Conservation (phyloP, 2,888 invertebrate genomes). For the Slavum lentiscoides region DNA sequence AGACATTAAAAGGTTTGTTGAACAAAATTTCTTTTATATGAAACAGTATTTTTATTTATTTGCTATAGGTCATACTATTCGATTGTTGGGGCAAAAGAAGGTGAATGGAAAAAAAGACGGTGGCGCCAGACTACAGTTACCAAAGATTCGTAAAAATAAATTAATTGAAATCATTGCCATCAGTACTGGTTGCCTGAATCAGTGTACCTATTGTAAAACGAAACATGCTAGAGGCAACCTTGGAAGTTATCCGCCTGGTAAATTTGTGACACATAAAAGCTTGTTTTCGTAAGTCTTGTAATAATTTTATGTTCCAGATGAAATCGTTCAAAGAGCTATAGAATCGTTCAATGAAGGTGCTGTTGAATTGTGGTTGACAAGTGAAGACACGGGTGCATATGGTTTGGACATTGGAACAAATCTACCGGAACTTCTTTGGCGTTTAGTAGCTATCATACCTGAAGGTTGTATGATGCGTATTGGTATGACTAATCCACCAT, state of each 20-base stretch:
- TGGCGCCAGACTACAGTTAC: conserved; percentile 83
- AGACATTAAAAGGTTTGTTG: conserved; percentile 82
- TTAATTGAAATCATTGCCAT: conserved; percentile 96
- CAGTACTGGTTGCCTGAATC: conserved; percentile 94
- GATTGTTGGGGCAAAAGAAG: conserved; percentile 80
- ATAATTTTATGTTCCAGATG: conserved; percentile 62
- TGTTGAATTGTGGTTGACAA: conserved; percentile 95
- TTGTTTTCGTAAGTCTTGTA: not conserved
- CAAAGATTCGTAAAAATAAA: conserved; percentile 94
- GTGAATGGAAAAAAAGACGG: conserved; percentile 77
- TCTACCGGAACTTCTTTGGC: conserved; percentile 82
- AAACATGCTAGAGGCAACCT: conserved; percentile 95
- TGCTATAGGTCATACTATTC: conserved; percentile 71
- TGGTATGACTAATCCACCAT: conserved; percentile 99
- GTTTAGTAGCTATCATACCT: conserved; percentile 78
- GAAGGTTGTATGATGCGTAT: conserved; percentile 79
- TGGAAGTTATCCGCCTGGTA: conserved; percentile 82
- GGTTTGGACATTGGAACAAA: conserved; percentile 90
- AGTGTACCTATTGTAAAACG: conserved; percentile 98
- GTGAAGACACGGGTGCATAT: conserved; percentile 97
- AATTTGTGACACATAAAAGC: conserved; percentile 12
- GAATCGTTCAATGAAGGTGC: conserved; percentile 92
- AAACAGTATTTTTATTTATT: conserved; percentile 47
- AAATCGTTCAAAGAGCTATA: conserved; percentile 82
- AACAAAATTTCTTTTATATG: not conserved